Evolutionary conservation across 2,888 invertebrate genomes (phyloP).

Genomic region (Eristalinus aeneus): DNA sequence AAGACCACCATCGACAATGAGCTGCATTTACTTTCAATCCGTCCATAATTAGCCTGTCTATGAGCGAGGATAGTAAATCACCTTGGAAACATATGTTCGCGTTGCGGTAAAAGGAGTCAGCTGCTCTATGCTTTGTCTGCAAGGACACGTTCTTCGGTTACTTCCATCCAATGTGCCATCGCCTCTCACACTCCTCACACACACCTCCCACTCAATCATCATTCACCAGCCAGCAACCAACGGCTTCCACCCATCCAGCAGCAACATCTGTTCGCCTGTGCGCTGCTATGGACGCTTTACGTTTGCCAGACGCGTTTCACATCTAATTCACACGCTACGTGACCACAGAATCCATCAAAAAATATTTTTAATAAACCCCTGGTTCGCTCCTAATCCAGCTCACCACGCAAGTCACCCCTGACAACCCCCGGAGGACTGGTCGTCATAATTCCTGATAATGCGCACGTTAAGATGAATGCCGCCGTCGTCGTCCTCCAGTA

Average conservation of each 20-base stretch:
- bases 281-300: conserved; percentile 37
- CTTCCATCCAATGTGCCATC: conserved; percentile 50
- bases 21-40: neutral
- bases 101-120: conserved; percentile 38
- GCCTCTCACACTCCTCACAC: conserved; percentile 10
- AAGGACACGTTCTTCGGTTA: conserved; percentile 50
- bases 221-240: neutral
- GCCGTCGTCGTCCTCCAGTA: conserved; percentile 4
- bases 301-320: conserved; percentile 69
- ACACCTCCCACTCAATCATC: conserved; percentile 56
- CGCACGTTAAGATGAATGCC: conserved; percentile 65
- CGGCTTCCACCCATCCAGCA: neutral
- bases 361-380: conserved; percentile 71
- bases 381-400: conserved; percentile 3
- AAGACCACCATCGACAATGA: too few species aligned
- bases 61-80: neutral
- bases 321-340: conserved; percentile 70
- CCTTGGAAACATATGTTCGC: neutral
- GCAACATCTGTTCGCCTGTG: conserved; percentile 44
- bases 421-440: neutral
- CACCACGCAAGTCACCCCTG: neutral
- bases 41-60: neutral
- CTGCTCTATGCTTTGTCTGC: conserved; percentile 36
- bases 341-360: conserved; percentile 71
- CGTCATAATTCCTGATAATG: conserved; percentile 67